Evolutionary conservation across 2,797 vertebrate species (phyloP).

Genomic region (Molossus molossus): DNA sequence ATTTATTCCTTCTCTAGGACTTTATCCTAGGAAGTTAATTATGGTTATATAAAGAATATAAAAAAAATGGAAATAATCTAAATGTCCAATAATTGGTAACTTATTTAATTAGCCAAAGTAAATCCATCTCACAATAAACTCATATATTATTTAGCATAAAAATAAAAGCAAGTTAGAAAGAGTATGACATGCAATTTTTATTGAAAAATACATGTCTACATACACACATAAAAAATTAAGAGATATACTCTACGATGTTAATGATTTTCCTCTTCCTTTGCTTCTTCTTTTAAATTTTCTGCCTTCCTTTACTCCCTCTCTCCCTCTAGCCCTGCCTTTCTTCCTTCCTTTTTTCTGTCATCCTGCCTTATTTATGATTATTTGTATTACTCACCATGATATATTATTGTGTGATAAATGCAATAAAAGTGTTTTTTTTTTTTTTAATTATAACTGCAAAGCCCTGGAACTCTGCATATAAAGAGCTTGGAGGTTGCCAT

Average conservation of each 20-base stretch:
- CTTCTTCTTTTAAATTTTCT: not conserved
- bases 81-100: not conserved
- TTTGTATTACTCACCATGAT: not conserved
- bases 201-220: not conserved
- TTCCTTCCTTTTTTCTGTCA: not conserved
- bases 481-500: not conserved
- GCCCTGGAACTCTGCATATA: not conserved
- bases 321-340: not conserved
- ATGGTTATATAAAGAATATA: not conserved
- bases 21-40: conserved; percentile 56
- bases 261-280: not conserved
- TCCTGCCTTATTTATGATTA: not conserved
- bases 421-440: not conserved
- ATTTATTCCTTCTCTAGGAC: not conserved
- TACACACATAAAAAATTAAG: conserved; percentile 13
- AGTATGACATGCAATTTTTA: not conserved
- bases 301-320: not conserved
- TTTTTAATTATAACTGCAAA: conserved; percentile 38
- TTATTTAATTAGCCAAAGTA: conserved; percentile 36
- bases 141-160: conserved; percentile 8
- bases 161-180: conserved; percentile 36
- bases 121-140: not conserved
- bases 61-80: conserved; percentile 7
- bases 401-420: not conserved
- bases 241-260: not conserved